These are phyloP conservation scores for Probosciger aterrimus DNA, from an alignment of 2,113 vertebrate species.

Conservation along the genomic window DNA sequence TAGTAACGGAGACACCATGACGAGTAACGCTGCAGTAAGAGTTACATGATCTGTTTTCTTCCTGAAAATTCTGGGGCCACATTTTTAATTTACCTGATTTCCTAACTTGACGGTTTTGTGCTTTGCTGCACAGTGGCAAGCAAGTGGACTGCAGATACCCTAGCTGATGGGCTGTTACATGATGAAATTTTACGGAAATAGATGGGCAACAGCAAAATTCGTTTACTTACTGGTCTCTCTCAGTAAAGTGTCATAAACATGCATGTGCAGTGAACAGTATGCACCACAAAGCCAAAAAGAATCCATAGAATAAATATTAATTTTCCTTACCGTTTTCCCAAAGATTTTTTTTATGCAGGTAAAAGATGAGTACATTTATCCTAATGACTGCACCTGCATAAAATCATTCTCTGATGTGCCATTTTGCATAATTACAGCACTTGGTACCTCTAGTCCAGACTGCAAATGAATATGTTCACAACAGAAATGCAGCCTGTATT, in stretches of 20 bases:
- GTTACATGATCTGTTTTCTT: neutral
- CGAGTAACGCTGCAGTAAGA: neutral
- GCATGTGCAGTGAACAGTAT: neutral
- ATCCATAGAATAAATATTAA: neutral
- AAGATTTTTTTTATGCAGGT: neutral
- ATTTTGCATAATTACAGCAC: neutral
- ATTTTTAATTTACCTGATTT: neutral
- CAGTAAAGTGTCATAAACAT: neutral
- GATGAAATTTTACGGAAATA: neutral
- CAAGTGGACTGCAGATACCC: neutral
- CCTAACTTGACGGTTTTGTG: neutral
- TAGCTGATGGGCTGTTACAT: neutral
- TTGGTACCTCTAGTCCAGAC: neutral
- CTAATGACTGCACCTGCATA: neutral
- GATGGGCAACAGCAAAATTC: neutral
- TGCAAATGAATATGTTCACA: neutral
- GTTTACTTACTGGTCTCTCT: neutral
- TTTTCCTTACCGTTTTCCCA: neutral
- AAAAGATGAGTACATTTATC: neutral
- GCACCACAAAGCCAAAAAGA: neutral
- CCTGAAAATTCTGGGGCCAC: neutral
- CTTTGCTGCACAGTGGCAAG: neutral
- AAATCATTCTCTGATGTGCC: neutral
- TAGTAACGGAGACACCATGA: neutral
- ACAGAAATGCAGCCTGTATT: neutral